A percentile compares a stretch with the other conserved stretches of the same genome.
Evolutionary conservation across 1,140 invertebrate species (phyloP).

Genomic region (Bombus difficillimus): DNA sequence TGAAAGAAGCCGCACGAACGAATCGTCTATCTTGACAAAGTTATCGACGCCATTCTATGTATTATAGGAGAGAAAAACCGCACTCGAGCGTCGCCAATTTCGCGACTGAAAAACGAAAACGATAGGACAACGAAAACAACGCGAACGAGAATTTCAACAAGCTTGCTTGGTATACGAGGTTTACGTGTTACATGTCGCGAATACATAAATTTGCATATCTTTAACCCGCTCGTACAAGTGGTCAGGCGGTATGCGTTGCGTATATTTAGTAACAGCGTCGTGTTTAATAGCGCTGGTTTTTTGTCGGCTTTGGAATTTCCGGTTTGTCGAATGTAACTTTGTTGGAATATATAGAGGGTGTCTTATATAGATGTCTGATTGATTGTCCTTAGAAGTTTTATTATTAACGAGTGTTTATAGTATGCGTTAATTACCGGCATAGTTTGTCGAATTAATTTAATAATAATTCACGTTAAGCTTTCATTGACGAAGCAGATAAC

Average conservation of each 20-base stretch:
- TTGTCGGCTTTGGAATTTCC: background rate
- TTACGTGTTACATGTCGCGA: constrained; percentile 5
- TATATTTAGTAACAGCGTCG: background rate
- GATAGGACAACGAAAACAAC: background rate
- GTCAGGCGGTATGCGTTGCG: background rate
- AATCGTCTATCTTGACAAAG: constrained; percentile 40
- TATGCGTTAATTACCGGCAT: too few relatives aligned
- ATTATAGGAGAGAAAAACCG: background rate
- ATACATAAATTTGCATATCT: constrained; percentile 32
- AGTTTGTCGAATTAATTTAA: background rate
- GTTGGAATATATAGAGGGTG: background rate
- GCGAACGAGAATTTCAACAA: background rate
- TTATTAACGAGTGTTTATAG: too few relatives aligned
- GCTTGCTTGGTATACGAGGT: background rate
- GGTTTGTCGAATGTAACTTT: too few relatives aligned
- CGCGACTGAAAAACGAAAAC: background rate
- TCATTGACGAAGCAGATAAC: background rate
- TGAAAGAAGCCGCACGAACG: constrained; percentile 16
- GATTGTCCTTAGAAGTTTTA: too few relatives aligned
- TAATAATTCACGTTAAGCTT: background rate
- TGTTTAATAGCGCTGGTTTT: background rate
- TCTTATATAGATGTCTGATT: too few relatives aligned
- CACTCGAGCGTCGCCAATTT: background rate
- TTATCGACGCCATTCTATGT: background rate
- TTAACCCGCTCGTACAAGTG: constrained; percentile 7